Base-by-base conservation (phyloP, 2,888 invertebrate species). In the Epinotia demarniana region DNA sequence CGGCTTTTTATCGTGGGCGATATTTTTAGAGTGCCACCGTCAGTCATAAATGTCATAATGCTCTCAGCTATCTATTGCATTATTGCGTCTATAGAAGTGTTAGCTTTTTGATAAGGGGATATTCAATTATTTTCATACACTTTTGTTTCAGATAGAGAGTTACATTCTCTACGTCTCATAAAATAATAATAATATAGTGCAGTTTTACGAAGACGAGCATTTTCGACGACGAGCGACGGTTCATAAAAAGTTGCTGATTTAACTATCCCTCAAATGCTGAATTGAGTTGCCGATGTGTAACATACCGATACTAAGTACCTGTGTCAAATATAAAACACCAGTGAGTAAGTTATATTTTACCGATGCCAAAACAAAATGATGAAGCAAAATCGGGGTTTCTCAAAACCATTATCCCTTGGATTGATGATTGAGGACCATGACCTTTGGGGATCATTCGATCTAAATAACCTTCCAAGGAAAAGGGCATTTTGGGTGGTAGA, bases 41-140 rank as follows among this genome's bases (percentile, higher is more conserved):
- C 11, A 57, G 23, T 5, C 39, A 19, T 67, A 57, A 57, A 5
- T 43, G 23, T 5, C 39, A 19, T 67, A 57, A 57, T 68, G 19
- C 66, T 23, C 43, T 43, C 27, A 23, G 63, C 18, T 68, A 58
- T 68, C 68, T 58, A 68, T 58, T 55, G 18, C 33, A 58, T 57
- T 68, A 68, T 66, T 53, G 66, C 16, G 23, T 9, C 53, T 55
- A 27, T 33, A 55, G 6, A 27, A n/a, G 23, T 46, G 19, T 63
- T 46, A 46, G 66, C 66, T 67, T 55, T 64, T n/a, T 11, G 64
- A 64, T 64, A 64, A 27, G 13, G n/a, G 55, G 8, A n/a, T n/a
- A 12, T 33, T 9, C 8, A 39, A 39, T 39, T 39, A 39, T 8
- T 39, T 1, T 9, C 9, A 39, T 9, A 4, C 39, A n/a, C 9